Evolutionary conservation across 1,140 invertebrate genomes (phyloP).

Genomic region (Trichoplusia ni): DNA sequence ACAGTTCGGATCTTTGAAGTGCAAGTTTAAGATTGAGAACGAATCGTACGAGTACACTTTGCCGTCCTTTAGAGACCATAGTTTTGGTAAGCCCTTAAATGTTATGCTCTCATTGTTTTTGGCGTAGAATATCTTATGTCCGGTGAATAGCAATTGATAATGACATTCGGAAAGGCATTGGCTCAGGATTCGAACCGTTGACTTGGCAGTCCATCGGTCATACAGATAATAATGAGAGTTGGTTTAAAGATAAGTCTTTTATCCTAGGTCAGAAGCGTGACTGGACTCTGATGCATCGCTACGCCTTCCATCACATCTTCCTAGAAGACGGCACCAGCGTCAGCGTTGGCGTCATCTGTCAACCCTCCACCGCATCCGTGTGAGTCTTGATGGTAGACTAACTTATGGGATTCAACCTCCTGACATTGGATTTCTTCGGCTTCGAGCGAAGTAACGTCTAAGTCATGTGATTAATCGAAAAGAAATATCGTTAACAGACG

Average conservation of each 20-base stretch:
- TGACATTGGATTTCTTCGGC: no score
- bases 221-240: no score
- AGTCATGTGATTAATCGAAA: no score
- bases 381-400: no score
- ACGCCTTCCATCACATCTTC: slow-evolving; percentile 87
- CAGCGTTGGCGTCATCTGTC: slow-evolving; percentile 85
- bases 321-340: slow-evolving; percentile 84
- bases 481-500: no score
- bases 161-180: no score
- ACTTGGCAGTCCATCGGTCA: no score
- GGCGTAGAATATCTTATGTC: neutral
- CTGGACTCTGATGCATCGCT: slow-evolving; percentile 87
- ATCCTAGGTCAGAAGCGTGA: slow-evolving; percentile 84
- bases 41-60: slow-evolving; percentile 76
- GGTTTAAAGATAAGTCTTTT: no score
- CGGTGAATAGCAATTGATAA: no score
- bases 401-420: no score
- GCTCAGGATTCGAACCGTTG: no score
- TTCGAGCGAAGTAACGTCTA: no score
- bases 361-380: slow-evolving; percentile 84
- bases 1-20: slow-evolving; percentile 85
- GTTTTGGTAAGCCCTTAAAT: slow-evolving; percentile 82
- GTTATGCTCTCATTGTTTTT: neutral
- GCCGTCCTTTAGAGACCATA: slow-evolving; percentile 86
- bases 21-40: slow-evolving; percentile 80